A percentile compares a stretch with the other conserved stretches of the same genome.
Evolutionary conservation across 2,797 vertebrate genomes (phyloP).

Genomic region (Melanotaenia pygmaea): DNA sequence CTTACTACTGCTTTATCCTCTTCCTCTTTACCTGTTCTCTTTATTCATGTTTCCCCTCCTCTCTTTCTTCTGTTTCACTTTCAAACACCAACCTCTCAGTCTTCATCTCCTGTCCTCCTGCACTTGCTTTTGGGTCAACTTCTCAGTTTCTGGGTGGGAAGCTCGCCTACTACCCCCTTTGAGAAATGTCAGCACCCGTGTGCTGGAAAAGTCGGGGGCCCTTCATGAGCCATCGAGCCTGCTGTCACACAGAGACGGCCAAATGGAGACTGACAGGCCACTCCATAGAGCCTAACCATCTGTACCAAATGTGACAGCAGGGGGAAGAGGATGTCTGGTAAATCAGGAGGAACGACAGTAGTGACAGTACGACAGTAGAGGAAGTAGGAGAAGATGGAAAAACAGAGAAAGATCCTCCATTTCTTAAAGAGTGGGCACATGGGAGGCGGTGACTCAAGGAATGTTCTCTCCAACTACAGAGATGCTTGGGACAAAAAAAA

Average conservation of each 20-base stretch:
- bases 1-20: not conserved
- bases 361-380: too few species aligned
- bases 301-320: conserved; percentile 91
- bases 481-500: not conserved
- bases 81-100: conserved; percentile 10
- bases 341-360: conserved; percentile 76
- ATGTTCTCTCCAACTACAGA: conserved; percentile 23
- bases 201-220: conserved; percentile 78
- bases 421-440: conserved; percentile 40
- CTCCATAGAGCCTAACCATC: conserved; percentile 90
- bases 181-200: conserved; percentile 89
- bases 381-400: conserved; percentile 45
- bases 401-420: conserved; percentile 38
- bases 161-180: conserved; percentile 82
- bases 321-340: conserved; percentile 79
- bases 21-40: not conserved
- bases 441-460: conserved; percentile 54
- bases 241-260: conserved; percentile 83
- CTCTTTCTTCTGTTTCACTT: not conserved
- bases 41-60: conserved; percentile 22
- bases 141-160: conserved; percentile 71
- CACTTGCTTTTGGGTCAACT: conserved; percentile 67
- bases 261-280: conserved; percentile 90
- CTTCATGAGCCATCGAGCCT: conserved; percentile 87
- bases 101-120: conserved; percentile 20